Conservation (phyloP, 2,888 invertebrate genomes). For the Polydrusus cervinus region DNA sequence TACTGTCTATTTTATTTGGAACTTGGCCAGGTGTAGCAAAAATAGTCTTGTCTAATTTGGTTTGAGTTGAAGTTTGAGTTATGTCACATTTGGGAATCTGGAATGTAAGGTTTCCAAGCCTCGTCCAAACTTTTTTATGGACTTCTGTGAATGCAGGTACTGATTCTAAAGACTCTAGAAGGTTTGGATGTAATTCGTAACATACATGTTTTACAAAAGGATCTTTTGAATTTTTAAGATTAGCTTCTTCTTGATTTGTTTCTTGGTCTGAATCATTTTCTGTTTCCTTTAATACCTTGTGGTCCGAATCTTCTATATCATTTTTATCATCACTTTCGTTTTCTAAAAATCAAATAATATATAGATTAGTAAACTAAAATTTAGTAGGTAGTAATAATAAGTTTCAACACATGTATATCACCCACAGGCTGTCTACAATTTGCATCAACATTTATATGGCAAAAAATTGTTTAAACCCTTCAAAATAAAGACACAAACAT, state of each 20-base stretch:
- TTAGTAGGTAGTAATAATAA: too few species aligned
- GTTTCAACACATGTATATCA: too few species aligned
- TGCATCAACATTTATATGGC: too few species aligned
- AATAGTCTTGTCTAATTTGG: slow-evolving; percentile 70
- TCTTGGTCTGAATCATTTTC: slow-evolving; percentile 61
- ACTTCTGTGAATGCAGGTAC: slow-evolving; percentile 70
- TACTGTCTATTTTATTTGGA: slow-evolving; percentile 71
- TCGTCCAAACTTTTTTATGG: slow-evolving; percentile 75
- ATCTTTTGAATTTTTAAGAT: slow-evolving; percentile 71
- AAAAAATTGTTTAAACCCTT: too few species aligned
- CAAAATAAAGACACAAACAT: too few species aligned
- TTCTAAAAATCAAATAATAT: not conserved
- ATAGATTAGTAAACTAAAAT: too few species aligned
- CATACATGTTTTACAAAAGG: slow-evolving; percentile 82
- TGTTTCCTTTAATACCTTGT: not conserved
- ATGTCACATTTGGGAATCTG: slow-evolving; percentile 74
- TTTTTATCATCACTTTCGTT: slow-evolving; percentile 4
- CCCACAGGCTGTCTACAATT: too few species aligned
- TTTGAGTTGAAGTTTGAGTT: slow-evolving; percentile 54
- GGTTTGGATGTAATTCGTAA: slow-evolving; percentile 78
- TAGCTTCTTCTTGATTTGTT: slow-evolving; percentile 57
- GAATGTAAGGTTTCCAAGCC: slow-evolving; percentile 76
- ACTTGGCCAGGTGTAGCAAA: slow-evolving; percentile 74
- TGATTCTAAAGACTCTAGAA: slow-evolving; percentile 77
- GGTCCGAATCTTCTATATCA: slow-evolving; percentile 46